These are phyloP conservation scores for Cladopsammia gracilis DNA, from an alignment of 64 coral and sea anemone species.

Conservation along the genomic window DNA sequence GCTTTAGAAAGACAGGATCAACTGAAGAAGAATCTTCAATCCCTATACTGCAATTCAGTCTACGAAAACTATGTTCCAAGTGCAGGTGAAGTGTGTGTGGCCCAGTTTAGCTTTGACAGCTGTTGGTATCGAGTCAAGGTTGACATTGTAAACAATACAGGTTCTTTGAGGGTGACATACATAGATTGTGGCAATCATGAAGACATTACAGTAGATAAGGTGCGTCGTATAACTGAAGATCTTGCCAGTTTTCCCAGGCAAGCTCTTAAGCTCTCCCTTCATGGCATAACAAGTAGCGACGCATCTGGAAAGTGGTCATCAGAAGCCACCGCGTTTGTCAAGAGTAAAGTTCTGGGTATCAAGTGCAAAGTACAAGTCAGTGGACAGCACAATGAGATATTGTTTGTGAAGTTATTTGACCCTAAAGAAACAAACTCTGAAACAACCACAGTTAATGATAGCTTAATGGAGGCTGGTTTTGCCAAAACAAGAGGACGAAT, in stretches of 20 bases:
- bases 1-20: constrained; percentile 42
- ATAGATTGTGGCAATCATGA: constrained; percentile 95
- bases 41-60: constrained; percentile 52
- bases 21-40: constrained; percentile 53
- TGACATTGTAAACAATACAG: constrained; percentile 74
- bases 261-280: constrained; percentile 81
- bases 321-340: constrained; percentile 61
- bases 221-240: constrained; percentile 74
- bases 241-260: constrained; percentile 75
- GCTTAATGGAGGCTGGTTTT: constrained; percentile 45
- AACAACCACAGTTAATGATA: constrained; percentile 13
- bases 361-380: constrained; percentile 50
- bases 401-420: constrained; percentile 55
- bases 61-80: constrained; percentile 84
- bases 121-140: constrained; percentile 91
- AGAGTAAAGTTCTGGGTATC: constrained; percentile 58
- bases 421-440: not conserved
- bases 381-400: constrained; percentile 33
- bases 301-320: constrained; percentile 51
- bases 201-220: constrained; percentile 67
- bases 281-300: constrained; percentile 35
- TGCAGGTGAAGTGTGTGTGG: constrained; percentile 79
- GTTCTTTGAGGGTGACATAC: constrained; percentile 72
- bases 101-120: constrained; percentile 78
- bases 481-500: constrained; percentile 3